Conservation (phyloP, 2,797 vertebrate species). For the Myotis planiceps region DNA sequence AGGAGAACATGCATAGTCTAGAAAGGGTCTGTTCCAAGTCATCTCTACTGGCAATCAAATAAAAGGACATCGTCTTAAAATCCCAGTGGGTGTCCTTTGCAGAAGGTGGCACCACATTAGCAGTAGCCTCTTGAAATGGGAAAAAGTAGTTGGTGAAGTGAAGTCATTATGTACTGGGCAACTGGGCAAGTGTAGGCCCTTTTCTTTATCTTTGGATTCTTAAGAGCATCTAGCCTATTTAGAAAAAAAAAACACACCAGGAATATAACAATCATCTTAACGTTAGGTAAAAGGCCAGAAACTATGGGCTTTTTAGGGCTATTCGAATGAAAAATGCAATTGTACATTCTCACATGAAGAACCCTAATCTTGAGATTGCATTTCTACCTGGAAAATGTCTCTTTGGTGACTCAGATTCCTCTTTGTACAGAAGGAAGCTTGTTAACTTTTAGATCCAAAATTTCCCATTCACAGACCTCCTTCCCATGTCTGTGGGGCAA, state of each 20-base stretch:
- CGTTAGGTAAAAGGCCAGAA: not conserved
- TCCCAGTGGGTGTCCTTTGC: not conserved
- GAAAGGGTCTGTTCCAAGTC: not conserved
- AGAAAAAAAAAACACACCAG: not conserved
- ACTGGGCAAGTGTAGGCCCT: not conserved
- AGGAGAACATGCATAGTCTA: not conserved
- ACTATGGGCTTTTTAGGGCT: not conserved
- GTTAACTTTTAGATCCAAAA: not conserved
- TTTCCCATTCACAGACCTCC: not conserved
- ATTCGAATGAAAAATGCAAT: not conserved
- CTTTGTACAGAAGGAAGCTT: not conserved
- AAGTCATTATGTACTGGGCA: not conserved
- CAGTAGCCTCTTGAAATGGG: not conserved
- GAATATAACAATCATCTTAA: not conserved
- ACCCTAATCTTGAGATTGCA: not conserved
- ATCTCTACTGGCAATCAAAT: not conserved
- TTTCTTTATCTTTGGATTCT: not conserved
- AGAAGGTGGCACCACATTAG: not conserved
- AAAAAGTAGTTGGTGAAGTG: not conserved
- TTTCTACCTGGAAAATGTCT: conserved; percentile 15
- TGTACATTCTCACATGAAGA: not conserved
- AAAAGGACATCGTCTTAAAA: not conserved
- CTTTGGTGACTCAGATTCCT: not conserved
- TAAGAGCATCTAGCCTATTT: not conserved
- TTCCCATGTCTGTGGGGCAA: not conserved